These are phyloP conservation scores for Agelas oroides DNA, from an alignment of 37 sponge, comb jelly and placozoan genomes.

Conservation along the genomic window DNA sequence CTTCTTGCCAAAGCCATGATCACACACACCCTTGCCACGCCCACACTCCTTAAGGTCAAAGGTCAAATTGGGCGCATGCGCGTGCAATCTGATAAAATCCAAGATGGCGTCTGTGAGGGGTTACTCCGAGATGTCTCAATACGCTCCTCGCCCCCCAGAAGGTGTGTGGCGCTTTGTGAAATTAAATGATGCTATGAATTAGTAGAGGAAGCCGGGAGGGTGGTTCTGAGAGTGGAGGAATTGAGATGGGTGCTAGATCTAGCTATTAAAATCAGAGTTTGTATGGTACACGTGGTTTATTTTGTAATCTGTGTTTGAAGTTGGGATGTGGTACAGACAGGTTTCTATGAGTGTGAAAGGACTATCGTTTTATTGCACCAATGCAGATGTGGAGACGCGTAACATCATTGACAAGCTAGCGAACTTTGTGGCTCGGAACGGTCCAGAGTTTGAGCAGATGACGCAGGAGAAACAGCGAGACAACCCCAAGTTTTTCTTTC, in stretches of 20 bases:
- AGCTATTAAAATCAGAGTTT: too few relatives aligned
- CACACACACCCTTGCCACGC: neutral
- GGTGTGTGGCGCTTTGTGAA: neutral
- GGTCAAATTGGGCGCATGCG: neutral
- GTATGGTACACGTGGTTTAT: too few relatives aligned
- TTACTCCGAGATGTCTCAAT: neutral
- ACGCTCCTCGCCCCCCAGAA: neutral
- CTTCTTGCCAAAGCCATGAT: neutral
- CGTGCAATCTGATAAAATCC: neutral
- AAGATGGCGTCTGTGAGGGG: neutral
- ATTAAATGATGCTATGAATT: neutral
- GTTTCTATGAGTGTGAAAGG: too few relatives aligned
- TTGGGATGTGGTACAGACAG: too few relatives aligned
- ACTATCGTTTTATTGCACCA: too few relatives aligned
- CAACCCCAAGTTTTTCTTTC: slow-evolving; percentile 94
- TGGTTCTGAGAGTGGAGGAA: too few relatives aligned
- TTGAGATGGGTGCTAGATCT: too few relatives aligned
- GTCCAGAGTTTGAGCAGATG: slow-evolving; percentile 97
- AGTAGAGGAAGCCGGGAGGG: neutral
- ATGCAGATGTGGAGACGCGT: slow-evolving; percentile 71
- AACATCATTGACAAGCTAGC: slow-evolving; percentile 98
- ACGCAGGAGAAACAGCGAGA: slow-evolving; percentile 92
- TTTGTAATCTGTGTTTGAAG: too few relatives aligned
- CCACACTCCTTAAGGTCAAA: neutral
- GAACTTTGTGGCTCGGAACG: slow-evolving; percentile 98